Evolutionary conservation across 2,113 vertebrate genomes (phyloP), one percentile per base, ranked within the genome.

Genomic region (Seriola aureovittata): DNA sequence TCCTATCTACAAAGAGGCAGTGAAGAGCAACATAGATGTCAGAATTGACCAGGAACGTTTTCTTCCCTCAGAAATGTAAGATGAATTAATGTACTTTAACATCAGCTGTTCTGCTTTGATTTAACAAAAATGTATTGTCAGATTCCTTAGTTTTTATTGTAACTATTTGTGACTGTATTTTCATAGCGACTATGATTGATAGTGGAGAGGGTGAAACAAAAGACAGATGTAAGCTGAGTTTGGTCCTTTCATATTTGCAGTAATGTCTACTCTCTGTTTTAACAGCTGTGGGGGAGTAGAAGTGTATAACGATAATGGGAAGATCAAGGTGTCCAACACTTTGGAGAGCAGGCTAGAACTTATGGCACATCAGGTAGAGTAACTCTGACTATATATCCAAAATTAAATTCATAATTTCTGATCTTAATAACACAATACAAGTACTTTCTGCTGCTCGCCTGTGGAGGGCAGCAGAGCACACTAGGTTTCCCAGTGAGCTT

Each of bases 281-380:
- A 82, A 52, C 83, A 99, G 97, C 89, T 94, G 96, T 66, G 97
- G 97, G 71, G 97, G 97, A 72, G 91, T 98, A 55, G 97, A 99
- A 85, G 85, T 97, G 46, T 98, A 96, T 59, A 98, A 96, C 4
- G 94, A 94, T n/a, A 96, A 97, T 79, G 95, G 96, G 42, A 99
- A 97, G 94, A 98, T 99, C 87, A 98, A 97, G 79, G 97, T 98
- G 63, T 96, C 96, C 73, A 99, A 99, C 89, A 98, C 97, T 17
- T 87, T 98, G 79, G 97, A 99, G 89, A 98, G 96, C 93, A 94
- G 97, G 10, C 93, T 98, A 88, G 97, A 98, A 14, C 97, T 99
- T 50, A 95, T 97, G 36, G 97, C 96, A n/a, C 97, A 97, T 73
- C 97, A 99, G 96, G 97, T 98, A 89, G 17, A 75, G 40, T 77